These are phyloP conservation scores for Ctenicera cuprea DNA, from an alignment of 2,888 invertebrate species.

Conservation along the genomic window DNA sequence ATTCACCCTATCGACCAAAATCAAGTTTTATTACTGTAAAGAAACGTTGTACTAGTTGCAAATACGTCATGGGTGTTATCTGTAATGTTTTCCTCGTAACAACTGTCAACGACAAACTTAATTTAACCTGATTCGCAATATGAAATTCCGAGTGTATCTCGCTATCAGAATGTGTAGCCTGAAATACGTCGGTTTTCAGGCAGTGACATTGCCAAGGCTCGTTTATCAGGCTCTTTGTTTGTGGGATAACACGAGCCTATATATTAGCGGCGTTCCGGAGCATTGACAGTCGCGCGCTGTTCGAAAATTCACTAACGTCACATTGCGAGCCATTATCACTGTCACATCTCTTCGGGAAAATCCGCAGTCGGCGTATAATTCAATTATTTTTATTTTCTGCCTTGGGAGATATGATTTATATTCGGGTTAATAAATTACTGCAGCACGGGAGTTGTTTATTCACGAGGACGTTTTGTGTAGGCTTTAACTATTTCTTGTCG, in stretches of 20 bases:
- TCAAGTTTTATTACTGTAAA: too few relatives aligned
- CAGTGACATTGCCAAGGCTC: conserved; percentile 45
- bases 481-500: not conserved
- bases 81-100: not conserved
- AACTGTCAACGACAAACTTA: conserved; percentile 34
- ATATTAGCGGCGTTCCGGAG: conserved; percentile 43
- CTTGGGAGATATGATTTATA: conserved; percentile 37
- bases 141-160: conserved; percentile 40
- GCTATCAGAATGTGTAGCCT: conserved; percentile 26
- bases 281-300: conserved; percentile 43
- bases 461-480: not conserved
- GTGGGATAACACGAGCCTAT: conserved; percentile 44
- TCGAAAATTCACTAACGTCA: conserved; percentile 49
- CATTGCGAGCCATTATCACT: conserved; percentile 42
- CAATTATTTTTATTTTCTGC: conserved; percentile 40
- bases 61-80: not conserved
- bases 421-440: conserved; percentile 21
- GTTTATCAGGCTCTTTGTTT: conserved; percentile 51
- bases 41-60: not conserved
- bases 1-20: too few relatives aligned
- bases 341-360: conserved; percentile 44
- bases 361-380: conserved; percentile 38
- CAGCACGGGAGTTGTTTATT: conserved; percentile 19
- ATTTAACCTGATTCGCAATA: conserved; percentile 38
- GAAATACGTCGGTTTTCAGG: conserved; percentile 42